Evolutionary conservation across 2,888 invertebrate genomes (phyloP).

Genomic region (Cetonia aurata): DNA sequence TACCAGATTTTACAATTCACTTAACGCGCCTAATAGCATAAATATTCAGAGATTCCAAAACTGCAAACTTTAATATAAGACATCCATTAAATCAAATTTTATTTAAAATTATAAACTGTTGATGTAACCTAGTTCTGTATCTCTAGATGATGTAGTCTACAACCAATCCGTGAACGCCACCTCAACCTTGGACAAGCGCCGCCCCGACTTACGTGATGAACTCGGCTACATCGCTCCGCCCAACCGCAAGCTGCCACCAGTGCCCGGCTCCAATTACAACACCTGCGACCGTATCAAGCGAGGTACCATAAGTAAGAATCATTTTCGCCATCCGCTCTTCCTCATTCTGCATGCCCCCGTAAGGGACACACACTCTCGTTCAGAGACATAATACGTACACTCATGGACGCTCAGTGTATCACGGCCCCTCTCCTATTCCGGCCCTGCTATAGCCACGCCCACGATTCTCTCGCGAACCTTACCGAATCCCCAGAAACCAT

Average conservation of each 20-base stretch:
- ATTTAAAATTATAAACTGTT: too few relatives aligned
- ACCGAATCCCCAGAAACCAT: background rate
- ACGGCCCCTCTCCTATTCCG: background rate
- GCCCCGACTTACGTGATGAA: constrained; percentile 87
- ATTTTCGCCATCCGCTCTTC: constrained; percentile 47
- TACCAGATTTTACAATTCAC: too few relatives aligned
- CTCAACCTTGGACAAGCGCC: constrained; percentile 83
- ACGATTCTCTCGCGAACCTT: constrained; percentile 12
- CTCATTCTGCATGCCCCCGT: constrained; percentile 19
- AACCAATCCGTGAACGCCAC: constrained; percentile 82
- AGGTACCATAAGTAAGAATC: constrained; percentile 71
- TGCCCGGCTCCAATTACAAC: constrained; percentile 93
- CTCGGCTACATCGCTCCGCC: constrained; percentile 94
- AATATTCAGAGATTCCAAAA: too few relatives aligned
- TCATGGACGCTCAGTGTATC: background rate
- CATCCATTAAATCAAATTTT: too few relatives aligned
- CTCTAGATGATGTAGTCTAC: constrained; percentile 89
- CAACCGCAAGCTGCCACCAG: constrained; percentile 91
- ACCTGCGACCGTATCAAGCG: constrained; percentile 94
- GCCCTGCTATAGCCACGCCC: background rate
- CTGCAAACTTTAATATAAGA: too few relatives aligned
- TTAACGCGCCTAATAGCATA: too few relatives aligned
- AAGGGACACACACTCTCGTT: constrained; percentile 41
- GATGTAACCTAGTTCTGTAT: too few relatives aligned
- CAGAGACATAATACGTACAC: background rate